A percentile compares a stretch with the other conserved stretches of the same genome.
phyloP scores from a whole-genome alignment of 2,888 invertebrate species.

The Nomada goodeniana region DNA sequence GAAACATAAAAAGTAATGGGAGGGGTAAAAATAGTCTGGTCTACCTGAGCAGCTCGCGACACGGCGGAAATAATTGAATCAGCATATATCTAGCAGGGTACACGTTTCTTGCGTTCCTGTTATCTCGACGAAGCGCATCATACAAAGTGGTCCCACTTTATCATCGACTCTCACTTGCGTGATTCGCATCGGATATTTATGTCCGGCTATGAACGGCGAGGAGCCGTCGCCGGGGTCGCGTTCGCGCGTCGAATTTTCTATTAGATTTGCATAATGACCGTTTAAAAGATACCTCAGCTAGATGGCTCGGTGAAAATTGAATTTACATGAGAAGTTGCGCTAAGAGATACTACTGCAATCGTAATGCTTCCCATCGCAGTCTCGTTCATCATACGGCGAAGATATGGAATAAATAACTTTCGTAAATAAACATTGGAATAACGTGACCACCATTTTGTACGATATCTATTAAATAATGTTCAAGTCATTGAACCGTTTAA shows the following conservation, averaged over 20 bases:
- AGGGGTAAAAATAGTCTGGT: conserved; percentile 19
- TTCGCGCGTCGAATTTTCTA: conserved; percentile 41
- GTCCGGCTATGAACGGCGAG: conserved; percentile 27
- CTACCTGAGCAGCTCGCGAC: conserved; percentile 43
- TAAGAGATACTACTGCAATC: neutral
- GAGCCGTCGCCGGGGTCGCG: conserved; percentile 28
- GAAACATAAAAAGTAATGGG: neutral
- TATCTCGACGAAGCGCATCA: conserved; percentile 59
- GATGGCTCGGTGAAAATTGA: conserved; percentile 7
- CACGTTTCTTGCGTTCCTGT: conserved; percentile 52
- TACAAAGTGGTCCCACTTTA: conserved; percentile 59
- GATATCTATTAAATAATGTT: too few species aligned
- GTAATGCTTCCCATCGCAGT: neutral
- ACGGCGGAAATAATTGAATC: conserved; percentile 60
- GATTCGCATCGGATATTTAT: conserved; percentile 57
- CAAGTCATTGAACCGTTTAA: too few species aligned
- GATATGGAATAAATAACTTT: neutral
- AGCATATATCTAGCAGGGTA: conserved; percentile 42
- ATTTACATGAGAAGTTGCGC: conserved; percentile 7
- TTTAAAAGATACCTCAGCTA: conserved; percentile 20
- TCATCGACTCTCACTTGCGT: conserved; percentile 60
- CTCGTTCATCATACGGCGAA: neutral
- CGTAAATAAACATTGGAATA: neutral
- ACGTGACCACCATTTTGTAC: too few species aligned
- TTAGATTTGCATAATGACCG: conserved; percentile 45